Conservation (phyloP, 2,888 invertebrate species). For the Miltochrista miniata region DNA sequence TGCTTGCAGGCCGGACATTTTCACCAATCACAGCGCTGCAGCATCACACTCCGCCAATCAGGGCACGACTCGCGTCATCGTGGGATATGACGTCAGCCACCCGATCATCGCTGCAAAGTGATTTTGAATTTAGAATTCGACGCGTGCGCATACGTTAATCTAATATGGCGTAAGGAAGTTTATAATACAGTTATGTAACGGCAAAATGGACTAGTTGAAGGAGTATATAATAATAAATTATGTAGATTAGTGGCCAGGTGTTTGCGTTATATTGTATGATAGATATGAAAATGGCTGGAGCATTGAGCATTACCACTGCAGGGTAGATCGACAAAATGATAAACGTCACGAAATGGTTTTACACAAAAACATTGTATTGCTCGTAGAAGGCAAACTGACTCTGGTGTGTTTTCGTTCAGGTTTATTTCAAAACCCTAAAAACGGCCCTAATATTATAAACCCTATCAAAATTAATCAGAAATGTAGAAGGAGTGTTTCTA, state of each 20-base stretch:
- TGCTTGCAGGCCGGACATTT: conserved; percentile 78
- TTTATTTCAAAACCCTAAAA: no score
- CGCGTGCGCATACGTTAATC: conserved; percentile 26
- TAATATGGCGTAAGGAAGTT: conserved; percentile 36
- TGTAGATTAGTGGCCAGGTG: conserved; percentile 36
- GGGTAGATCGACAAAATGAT: background rate
- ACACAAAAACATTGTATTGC: no score
- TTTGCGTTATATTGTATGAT: conserved; percentile 1
- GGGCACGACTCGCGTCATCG: conserved; percentile 40
- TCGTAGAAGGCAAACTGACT: no score
- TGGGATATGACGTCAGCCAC: conserved; percentile 22
- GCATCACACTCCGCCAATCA: conserved; percentile 56
- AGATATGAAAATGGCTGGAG: background rate
- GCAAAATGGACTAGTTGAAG: conserved; percentile 36
- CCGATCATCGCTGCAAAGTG: conserved; percentile 33
- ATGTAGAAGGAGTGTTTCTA: no score
- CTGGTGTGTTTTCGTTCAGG: no score
- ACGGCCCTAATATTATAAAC: no score
- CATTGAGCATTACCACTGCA: background rate
- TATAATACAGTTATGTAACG: conserved; percentile 53
- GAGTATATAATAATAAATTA: conserved; percentile 36
- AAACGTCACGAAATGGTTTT: no score
- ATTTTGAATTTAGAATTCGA: conserved; percentile 39
- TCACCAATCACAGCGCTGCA: conserved; percentile 52
- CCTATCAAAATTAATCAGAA: no score